Conservation (phyloP, 2,797 vertebrate species). For the Lithobates sylvaticus region DNA sequence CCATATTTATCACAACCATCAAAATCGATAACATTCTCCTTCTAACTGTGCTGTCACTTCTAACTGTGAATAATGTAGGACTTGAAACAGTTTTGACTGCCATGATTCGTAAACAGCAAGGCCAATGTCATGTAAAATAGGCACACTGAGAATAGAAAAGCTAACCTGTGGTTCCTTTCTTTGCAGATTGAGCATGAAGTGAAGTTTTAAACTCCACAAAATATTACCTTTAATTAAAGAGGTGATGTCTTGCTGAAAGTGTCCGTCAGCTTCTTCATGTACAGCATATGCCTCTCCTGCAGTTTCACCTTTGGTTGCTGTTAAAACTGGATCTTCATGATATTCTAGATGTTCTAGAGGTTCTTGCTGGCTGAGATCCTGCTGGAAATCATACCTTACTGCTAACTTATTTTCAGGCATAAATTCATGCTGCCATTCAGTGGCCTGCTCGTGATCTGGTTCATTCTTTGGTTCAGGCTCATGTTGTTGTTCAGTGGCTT, state of each 20-base stretch:
- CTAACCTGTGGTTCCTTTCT: not conserved
- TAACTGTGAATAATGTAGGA: too few species aligned
- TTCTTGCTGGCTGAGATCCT: not conserved
- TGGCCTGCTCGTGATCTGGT: not conserved
- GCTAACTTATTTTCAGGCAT: not conserved
- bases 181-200: too few species aligned
- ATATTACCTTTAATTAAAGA: constrained; percentile 35
- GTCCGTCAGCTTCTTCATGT: constrained; percentile 40
- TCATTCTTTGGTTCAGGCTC: constrained; percentile 15
- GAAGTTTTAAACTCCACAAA: too few species aligned
- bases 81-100: too few species aligned
- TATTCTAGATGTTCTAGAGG: constrained; percentile 18
- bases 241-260: not conserved
- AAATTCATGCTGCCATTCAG: not conserved
- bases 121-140: too few species aligned
- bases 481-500: not conserved
- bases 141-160: too few species aligned
- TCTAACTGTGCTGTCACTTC: too few species aligned
- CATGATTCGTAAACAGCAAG: too few species aligned
- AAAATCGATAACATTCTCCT: too few species aligned
- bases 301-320: constrained; percentile 1
- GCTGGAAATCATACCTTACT: not conserved
- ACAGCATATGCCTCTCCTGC: constrained; percentile 11
- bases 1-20: too few species aligned
- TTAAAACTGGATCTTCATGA: constrained; percentile 10